These are phyloP conservation scores for Pseudorhombus dupliciocellatus DNA, from an alignment of 2,113 vertebrate species.

Conservation along the genomic window DNA sequence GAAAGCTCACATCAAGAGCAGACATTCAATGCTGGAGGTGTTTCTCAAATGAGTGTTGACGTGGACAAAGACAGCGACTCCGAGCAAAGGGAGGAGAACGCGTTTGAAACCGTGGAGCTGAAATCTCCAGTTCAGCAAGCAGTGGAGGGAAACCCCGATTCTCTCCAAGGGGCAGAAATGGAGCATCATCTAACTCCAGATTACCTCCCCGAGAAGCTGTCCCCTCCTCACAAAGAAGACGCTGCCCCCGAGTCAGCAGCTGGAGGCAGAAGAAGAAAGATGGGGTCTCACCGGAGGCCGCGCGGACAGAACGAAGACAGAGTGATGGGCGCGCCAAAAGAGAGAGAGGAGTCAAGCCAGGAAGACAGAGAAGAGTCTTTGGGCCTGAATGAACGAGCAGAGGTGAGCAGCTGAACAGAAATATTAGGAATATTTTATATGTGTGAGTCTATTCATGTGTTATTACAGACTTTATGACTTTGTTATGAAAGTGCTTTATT, in stretches of 20 bases:
- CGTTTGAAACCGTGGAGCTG: slow-evolving; percentile 29
- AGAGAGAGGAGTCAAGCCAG: not conserved
- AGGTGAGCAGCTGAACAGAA: slow-evolving; percentile 53
- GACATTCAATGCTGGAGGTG: slow-evolving; percentile 4
- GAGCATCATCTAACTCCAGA: slow-evolving; percentile 2
- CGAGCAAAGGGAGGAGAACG: slow-evolving; percentile 9
- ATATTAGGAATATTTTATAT: not conserved
- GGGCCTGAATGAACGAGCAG: slow-evolving; percentile 9
- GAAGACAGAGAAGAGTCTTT: slow-evolving; percentile 17
- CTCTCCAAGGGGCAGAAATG: slow-evolving; percentile 5
- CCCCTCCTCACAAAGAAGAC: slow-evolving; percentile 23
- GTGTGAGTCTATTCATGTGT: not conserved
- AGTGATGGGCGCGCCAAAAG: slow-evolving; percentile 9
- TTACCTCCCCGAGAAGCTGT: not conserved
- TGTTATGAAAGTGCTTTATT: too few relatives aligned
- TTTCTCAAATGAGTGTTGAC: not conserved
- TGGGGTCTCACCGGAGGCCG: slow-evolving; percentile 77
- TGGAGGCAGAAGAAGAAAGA: slow-evolving; percentile 69
- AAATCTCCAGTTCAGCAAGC: not conserved
- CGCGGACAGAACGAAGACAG: slow-evolving; percentile 20
- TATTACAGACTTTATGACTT: not conserved
- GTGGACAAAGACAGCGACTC: slow-evolving; percentile 5
- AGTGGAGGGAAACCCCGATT: slow-evolving; percentile 26
- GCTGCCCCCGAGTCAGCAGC: slow-evolving; percentile 25
- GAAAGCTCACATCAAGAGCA: slow-evolving; percentile 31